phyloP scores from a whole-genome alignment of 2,113 vertebrate species.

The Carettochelys insculpta region DNA sequence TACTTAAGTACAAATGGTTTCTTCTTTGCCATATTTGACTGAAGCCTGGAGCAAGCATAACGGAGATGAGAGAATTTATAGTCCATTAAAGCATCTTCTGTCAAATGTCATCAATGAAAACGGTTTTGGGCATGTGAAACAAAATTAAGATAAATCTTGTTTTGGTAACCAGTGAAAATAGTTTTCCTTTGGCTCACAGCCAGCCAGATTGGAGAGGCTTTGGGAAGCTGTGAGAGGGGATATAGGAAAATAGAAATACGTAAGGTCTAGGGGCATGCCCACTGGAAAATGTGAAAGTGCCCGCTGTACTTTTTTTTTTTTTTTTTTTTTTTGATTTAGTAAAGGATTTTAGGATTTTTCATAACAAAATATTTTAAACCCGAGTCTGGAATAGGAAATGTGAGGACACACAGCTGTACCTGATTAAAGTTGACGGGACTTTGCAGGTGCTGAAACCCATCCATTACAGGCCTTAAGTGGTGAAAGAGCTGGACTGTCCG shows the following conservation, averaged over 20 bases:
- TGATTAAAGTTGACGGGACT: not conserved
- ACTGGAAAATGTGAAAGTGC: not conserved
- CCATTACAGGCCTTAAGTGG: not conserved
- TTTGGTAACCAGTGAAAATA: not conserved
- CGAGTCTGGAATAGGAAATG: not conserved
- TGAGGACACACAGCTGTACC: not conserved
- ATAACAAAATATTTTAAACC: not conserved
- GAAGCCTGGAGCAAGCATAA: conserved; percentile 7
- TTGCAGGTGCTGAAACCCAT: not conserved
- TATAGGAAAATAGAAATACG: not conserved
- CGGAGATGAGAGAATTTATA: conserved; percentile 31
- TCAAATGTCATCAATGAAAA: conserved; percentile 6
- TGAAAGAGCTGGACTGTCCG: not conserved
- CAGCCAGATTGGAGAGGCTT: not conserved
- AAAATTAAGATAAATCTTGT: not conserved
- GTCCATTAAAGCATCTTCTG: conserved; percentile 16
- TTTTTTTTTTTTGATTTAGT: no score
- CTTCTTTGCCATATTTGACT: conserved; percentile 31
- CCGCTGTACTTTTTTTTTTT: not conserved
- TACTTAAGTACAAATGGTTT: conserved; percentile 10
- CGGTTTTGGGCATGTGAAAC: not conserved
- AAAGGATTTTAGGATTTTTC: not conserved
- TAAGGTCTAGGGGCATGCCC: fast-evolving
- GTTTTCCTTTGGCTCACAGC: not conserved
- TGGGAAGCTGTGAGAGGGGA: not conserved